phyloP scores from a whole-genome alignment of 2,797 vertebrate genomes.

The Sphenopsis melanotis region DNA sequence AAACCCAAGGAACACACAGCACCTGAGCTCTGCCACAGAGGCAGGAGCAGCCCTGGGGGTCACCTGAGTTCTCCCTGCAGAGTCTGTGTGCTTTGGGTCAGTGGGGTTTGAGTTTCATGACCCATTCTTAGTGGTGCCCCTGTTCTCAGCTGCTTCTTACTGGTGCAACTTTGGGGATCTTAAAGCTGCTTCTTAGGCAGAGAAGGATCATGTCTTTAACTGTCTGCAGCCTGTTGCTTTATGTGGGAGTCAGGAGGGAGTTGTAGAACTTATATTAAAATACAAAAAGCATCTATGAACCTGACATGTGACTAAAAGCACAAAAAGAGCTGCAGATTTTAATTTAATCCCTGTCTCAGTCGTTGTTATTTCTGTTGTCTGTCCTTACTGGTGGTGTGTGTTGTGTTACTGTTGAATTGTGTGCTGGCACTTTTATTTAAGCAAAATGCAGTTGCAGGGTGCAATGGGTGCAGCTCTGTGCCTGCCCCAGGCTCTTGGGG shows the following conservation, averaged over 20 bases:
- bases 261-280: neutral
- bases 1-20: accelerated
- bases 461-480: neutral
- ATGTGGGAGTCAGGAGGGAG: neutral
- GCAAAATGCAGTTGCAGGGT: neutral
- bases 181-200: neutral
- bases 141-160: neutral
- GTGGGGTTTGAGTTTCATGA: neutral
- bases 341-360: neutral
- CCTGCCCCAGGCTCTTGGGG: neutral
- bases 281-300: neutral
- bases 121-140: neutral
- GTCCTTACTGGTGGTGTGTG: neutral
- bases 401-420: neutral
- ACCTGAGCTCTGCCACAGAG: neutral
- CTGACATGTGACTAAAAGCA: neutral
- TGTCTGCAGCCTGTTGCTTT: neutral
- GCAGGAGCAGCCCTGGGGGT: neutral
- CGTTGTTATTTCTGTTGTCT: neutral
- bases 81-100: accelerated
- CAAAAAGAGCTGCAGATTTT: neutral
- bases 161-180: neutral
- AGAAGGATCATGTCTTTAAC: neutral
- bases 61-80: neutral
- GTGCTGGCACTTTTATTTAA: neutral